Evolutionary conservation across 2,888 invertebrate species (phyloP).

Genomic region (Deilephila elpenor): DNA sequence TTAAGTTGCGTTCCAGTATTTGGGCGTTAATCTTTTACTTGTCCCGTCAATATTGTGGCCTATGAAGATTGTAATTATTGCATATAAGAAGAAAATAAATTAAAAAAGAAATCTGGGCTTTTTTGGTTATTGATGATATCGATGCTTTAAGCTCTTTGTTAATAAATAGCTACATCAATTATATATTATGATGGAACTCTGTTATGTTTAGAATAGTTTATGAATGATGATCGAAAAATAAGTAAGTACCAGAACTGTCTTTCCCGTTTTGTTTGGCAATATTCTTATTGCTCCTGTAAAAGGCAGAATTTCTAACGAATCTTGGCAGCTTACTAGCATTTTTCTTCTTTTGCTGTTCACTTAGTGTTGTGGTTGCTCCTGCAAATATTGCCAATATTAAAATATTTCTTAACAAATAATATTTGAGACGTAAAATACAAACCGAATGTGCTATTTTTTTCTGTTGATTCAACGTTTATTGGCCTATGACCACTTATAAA

Average conservation of each 20-base stretch:
- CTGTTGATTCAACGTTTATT: not conserved
- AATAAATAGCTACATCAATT: no score
- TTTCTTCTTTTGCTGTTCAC: slow-evolving; percentile 34
- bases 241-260: slow-evolving; percentile 7
- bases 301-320: slow-evolving; percentile 33
- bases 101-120: no score
- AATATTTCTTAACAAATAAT: not conserved
- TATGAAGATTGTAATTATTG: slow-evolving; percentile 30
- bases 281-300: slow-evolving; percentile 32
- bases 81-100: no score
- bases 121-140: no score
- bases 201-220: not conserved
- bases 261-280: slow-evolving; percentile 26
- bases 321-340: slow-evolving; percentile 45
- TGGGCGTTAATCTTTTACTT: slow-evolving; percentile 37
- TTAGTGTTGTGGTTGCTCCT: slow-evolving; percentile 7
- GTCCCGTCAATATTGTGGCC: slow-evolving; percentile 40
- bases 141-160: no score
- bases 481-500: not conserved
- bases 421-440: not conserved
- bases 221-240: not conserved
- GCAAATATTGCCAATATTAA: not conserved
- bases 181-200: no score
- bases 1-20: no score
- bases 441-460: slow-evolving; percentile 3